Conservation (phyloP, 2,113 vertebrate genomes). For the Oncorhynchus keta region DNA sequence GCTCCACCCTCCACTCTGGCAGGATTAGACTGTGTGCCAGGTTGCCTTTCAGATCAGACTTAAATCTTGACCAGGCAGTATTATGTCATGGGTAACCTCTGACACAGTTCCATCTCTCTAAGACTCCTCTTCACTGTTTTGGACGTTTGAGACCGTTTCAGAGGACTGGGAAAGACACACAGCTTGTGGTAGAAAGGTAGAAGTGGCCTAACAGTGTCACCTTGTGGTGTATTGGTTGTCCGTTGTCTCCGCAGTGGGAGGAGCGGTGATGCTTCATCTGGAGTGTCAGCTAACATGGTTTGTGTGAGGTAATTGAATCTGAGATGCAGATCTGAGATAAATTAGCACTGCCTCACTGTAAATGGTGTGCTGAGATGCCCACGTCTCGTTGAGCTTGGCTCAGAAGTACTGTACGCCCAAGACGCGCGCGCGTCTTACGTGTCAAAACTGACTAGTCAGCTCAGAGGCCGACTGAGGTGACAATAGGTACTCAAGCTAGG, state of each 20-base stretch:
- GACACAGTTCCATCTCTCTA: not conserved
- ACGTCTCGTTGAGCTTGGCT: not conserved
- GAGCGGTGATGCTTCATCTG: not conserved
- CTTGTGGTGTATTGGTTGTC: not conserved
- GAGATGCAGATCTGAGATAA: too few relatives aligned
- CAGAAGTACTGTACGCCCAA: not conserved
- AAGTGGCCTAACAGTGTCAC: too few relatives aligned
- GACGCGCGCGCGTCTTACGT: too few relatives aligned
- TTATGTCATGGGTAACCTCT: not conserved
- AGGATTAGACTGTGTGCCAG: constrained; percentile 8
- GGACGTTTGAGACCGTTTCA: not conserved
- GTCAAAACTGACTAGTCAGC: not conserved
- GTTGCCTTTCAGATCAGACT: not conserved
- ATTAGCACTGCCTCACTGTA: not conserved
- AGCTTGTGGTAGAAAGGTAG: too few relatives aligned
- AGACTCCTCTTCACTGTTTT: not conserved
- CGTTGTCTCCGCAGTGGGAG: not conserved
- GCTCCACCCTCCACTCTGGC: not conserved
- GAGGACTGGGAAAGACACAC: not conserved
- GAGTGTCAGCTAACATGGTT: not conserved
- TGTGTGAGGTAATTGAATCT: constrained; percentile 8
- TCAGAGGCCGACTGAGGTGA: not conserved
- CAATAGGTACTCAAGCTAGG: not conserved
- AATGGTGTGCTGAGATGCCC: not conserved
- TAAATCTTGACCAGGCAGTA: too few relatives aligned